A percentile compares a stretch with the other conserved stretches of the same genome.
phyloP scores from a whole-genome alignment of 2,797 vertebrate genomes.

The Pangasius mekongensis region DNA sequence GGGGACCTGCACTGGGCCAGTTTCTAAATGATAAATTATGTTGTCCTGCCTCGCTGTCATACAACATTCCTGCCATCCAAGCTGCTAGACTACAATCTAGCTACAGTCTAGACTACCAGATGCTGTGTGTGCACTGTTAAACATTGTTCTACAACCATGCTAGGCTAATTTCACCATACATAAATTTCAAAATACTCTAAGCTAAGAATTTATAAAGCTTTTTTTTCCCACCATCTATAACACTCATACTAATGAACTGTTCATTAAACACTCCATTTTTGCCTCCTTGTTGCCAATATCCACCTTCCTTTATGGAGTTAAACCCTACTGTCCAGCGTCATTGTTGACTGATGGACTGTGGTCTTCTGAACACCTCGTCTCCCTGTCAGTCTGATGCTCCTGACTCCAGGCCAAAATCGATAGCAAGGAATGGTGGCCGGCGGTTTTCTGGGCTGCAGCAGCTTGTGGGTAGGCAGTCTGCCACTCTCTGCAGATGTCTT shows the following conservation, averaged over 20 bases:
- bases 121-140: background rate
- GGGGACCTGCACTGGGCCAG: constrained; percentile 15
- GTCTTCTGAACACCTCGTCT: constrained; percentile 49
- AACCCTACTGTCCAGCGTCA: constrained; percentile 13
- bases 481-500: constrained; percentile 48
- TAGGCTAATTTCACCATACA: background rate
- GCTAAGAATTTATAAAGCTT: background rate
- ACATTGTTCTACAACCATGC: background rate
- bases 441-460: constrained; percentile 35
- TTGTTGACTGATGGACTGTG: constrained; percentile 56
- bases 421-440: constrained; percentile 39
- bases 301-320: background rate
- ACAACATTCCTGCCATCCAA: background rate
- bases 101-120: background rate
- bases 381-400: constrained; percentile 48
- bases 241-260: background rate
- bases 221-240: background rate
- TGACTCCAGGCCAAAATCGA: constrained; percentile 48
- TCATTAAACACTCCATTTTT: constrained; percentile 44
- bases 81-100: background rate
- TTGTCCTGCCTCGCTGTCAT: constrained; percentile 28
- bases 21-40: constrained; percentile 42
- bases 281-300: constrained; percentile 5
- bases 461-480: constrained; percentile 48
- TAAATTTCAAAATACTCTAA: background rate